Evolutionary conservation across 2,113 vertebrate genomes (phyloP).

Genomic region (Protobothrops flavoviridis): DNA sequence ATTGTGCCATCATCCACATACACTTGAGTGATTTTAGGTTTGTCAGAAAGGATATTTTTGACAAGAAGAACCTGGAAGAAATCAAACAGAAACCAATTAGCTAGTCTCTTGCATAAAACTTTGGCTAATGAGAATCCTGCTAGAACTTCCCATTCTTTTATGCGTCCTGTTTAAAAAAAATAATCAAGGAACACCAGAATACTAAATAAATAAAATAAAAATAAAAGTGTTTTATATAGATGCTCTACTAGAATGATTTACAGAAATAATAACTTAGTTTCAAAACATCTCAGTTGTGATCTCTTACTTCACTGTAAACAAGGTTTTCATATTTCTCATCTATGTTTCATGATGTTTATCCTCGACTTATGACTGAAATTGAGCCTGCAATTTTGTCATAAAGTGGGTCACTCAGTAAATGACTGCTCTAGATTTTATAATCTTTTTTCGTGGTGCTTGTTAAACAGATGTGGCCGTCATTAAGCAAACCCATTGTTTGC

Average conservation of each 20-base stretch:
- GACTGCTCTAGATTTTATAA: too few species aligned
- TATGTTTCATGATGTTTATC: not conserved
- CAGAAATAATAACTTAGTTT: not conserved
- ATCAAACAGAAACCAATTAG: constrained; percentile 1
- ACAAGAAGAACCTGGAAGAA: constrained; percentile 79
- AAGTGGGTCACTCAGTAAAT: not conserved
- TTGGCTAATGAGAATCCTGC: not conserved
- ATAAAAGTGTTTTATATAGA: not conserved
- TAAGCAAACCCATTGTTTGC: not conserved
- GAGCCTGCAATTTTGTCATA: not conserved
- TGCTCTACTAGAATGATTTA: not conserved
- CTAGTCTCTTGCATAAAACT: not conserved
- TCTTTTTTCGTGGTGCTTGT: not conserved
- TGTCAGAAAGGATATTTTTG: constrained; percentile 83
- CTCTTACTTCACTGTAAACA: not conserved
- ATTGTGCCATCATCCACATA: constrained; percentile 82
- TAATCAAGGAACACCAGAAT: not conserved
- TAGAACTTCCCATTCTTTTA: not conserved
- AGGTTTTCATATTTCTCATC: not conserved
- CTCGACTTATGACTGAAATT: not conserved
- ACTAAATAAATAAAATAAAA: not conserved
- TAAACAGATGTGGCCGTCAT: not conserved
- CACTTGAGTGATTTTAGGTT: constrained; percentile 80
- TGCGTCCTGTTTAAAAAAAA: not conserved
- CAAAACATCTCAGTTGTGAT: not conserved